Evolutionary conservation across 2,797 vertebrate species (phyloP).

Genomic region (Pogoniulus pusillus): DNA sequence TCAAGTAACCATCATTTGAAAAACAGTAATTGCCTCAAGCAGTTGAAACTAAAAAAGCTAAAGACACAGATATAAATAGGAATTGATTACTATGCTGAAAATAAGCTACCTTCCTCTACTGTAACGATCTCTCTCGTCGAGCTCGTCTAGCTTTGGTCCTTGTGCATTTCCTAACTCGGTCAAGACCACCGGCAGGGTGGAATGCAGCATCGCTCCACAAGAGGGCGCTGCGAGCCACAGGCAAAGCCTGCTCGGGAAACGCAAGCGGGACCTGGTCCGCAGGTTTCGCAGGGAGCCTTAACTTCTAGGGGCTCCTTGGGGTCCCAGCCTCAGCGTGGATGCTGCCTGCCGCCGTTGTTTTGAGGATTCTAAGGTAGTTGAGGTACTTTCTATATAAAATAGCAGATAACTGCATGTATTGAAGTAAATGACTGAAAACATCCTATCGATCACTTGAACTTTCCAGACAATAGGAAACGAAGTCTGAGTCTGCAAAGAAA

Average conservation of each 20-base stretch:
- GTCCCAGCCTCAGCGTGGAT: neutral
- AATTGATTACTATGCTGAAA: neutral
- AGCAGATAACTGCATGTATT: neutral
- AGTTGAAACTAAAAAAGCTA: neutral
- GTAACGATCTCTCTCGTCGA: neutral
- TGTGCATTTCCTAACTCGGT: no score
- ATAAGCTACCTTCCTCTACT: neutral
- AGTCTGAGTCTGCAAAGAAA: neutral
- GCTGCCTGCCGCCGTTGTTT: neutral
- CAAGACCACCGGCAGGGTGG: neutral
- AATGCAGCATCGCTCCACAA: neutral
- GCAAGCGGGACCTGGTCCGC: accelerated
- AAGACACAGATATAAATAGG: neutral
- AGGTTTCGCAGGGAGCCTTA: neutral
- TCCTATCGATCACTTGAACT: neutral
- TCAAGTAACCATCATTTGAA: neutral
- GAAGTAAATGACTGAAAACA: neutral
- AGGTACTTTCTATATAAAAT: neutral
- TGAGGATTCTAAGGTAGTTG: neutral
- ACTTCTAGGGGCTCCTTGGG: neutral
- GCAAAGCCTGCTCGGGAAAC: neutral
- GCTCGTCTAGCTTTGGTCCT: accelerated
- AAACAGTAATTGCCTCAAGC: no score
- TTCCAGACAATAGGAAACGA: neutral
- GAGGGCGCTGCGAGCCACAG: neutral